These are phyloP conservation scores for Ceratosolen solmsi DNA, from an alignment of 1,140 invertebrate genomes.

Conservation along the genomic window DNA sequence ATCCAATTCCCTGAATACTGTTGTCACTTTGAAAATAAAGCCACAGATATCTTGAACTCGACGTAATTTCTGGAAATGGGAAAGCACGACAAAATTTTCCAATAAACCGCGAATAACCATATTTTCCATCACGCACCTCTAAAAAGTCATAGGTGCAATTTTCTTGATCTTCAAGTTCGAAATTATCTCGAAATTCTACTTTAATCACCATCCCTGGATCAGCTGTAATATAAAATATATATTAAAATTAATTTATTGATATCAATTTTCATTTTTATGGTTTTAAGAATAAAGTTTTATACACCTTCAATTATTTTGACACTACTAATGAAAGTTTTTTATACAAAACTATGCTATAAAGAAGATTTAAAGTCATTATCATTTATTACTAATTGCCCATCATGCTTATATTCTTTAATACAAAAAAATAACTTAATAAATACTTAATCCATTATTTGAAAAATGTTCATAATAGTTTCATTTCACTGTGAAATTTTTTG, in stretches of 20 bases:
- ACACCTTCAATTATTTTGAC: too few relatives aligned
- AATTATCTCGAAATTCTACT: conserved; percentile 88
- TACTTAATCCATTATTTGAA: too few relatives aligned
- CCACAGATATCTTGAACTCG: conserved; percentile 86
- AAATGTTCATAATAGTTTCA: too few relatives aligned
- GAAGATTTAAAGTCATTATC: too few relatives aligned
- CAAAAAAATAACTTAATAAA: too few relatives aligned
- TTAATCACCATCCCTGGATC: conserved; percentile 81
- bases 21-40: conserved; percentile 89
- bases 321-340: too few relatives aligned
- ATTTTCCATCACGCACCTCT: conserved; percentile 88
- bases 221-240: conserved; percentile 74
- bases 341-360: too few relatives aligned
- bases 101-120: conserved; percentile 84
- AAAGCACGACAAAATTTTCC: conserved; percentile 83
- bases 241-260: not conserved
- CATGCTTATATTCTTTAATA: too few relatives aligned
- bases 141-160: conserved; percentile 88
- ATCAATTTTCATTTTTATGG: not conserved
- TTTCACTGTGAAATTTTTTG: too few relatives aligned
- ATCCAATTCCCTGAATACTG: conserved; percentile 87
- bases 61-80: conserved; percentile 85
- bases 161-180: conserved; percentile 83
- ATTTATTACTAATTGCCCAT: too few relatives aligned
- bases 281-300: too few relatives aligned